These are phyloP conservation scores for Pseudomyrmex dendroicus DNA, from an alignment of 1,140 invertebrate species.

Conservation along the genomic window DNA sequence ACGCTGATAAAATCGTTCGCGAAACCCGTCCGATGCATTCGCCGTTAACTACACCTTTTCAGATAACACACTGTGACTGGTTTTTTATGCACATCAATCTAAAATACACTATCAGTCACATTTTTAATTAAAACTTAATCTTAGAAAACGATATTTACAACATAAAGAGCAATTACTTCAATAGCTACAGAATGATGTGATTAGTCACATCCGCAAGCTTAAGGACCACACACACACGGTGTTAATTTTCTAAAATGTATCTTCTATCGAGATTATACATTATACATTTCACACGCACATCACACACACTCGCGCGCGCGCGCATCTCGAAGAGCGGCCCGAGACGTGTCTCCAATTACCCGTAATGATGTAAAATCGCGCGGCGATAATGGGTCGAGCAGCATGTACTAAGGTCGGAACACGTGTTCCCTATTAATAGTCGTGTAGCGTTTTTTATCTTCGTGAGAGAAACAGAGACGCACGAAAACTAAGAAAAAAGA, in stretches of 20 bases:
- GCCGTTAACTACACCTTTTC: background rate
- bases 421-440: constrained; percentile 79
- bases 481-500: constrained; percentile 15
- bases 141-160: background rate
- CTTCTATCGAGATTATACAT: constrained; percentile 20
- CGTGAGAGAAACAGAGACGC: background rate
- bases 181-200: background rate
- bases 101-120: background rate
- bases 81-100: too few species aligned
- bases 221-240: background rate
- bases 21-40: background rate
- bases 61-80: background rate
- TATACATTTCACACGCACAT: too few species aligned
- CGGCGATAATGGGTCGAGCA: constrained; percentile 73
- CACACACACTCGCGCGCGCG: too few species aligned
- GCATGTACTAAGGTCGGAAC: constrained; percentile 57
- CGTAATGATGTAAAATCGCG: constrained; percentile 79
- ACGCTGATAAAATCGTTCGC: constrained; percentile 17
- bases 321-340: background rate
- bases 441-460: constrained; percentile 70
- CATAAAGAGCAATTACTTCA: background rate
- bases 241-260: constrained; percentile 39
- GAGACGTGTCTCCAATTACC: constrained; percentile 75
- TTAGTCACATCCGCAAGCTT: background rate
- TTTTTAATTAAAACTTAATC: background rate